A percentile compares a stretch with the other conserved stretches of the same genome.
Conservation (phyloP, 1,140 invertebrate genomes). For the Halictus rubicundus region DNA sequence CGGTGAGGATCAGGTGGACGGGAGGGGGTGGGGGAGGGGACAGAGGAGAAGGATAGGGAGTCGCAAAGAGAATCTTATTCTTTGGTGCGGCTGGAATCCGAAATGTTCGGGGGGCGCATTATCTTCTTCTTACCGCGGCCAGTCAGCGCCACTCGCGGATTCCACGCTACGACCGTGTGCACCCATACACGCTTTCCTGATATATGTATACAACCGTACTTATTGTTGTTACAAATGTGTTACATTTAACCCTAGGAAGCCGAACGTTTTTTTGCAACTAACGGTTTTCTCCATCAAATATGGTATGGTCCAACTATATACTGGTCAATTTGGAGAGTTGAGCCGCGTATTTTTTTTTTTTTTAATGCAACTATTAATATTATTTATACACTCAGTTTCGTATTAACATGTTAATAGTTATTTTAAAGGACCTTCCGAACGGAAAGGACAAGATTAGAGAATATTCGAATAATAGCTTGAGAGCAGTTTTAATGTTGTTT, state of each 20-base stretch:
- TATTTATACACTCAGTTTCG: too few relatives aligned
- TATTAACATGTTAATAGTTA: too few relatives aligned
- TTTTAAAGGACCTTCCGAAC: too few relatives aligned
- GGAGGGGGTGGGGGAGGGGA: neutral
- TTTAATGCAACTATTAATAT: neutral
- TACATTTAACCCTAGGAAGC: neutral
- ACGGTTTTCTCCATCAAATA: too few relatives aligned
- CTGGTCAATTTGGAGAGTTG: too few relatives aligned
- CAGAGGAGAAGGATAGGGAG: neutral
- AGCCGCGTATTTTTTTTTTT: too few relatives aligned
- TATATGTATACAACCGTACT: neutral
- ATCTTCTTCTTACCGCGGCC: slow-evolving; percentile 63
- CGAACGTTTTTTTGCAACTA: too few relatives aligned
- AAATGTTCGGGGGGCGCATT: slow-evolving; percentile 60
- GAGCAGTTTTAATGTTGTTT: too few relatives aligned
- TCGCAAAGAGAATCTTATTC: slow-evolving; percentile 55
- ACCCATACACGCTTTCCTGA: neutral
- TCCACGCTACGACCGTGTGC: slow-evolving; percentile 45
- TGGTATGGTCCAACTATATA: too few relatives aligned
- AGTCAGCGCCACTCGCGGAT: slow-evolving; percentile 60
- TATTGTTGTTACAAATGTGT: slow-evolving; percentile 11
- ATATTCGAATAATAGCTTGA: too few relatives aligned
- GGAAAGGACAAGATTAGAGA: too few relatives aligned
- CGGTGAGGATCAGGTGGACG: slow-evolving; percentile 9
- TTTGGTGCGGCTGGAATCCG: slow-evolving; percentile 62